Evolutionary conservation across 2,888 invertebrate species (phyloP).

Genomic region (Clanis bilineata): DNA sequence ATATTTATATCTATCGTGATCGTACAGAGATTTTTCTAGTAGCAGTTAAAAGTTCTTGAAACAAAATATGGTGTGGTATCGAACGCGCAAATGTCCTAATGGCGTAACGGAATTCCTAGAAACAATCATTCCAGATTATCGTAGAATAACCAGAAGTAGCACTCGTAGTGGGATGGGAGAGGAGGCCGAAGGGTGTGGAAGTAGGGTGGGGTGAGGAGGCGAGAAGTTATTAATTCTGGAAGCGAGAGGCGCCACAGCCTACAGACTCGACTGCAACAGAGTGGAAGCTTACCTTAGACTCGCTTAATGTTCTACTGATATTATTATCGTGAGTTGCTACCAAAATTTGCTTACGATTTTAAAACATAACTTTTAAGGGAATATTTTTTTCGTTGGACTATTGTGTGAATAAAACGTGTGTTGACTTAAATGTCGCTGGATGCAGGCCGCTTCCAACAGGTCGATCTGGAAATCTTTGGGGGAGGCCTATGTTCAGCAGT

Average conservation of each 20-base stretch:
- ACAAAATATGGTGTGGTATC: background rate
- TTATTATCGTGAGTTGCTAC: constrained; percentile 52
- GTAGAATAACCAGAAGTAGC: constrained; percentile 53
- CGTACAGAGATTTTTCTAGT: background rate
- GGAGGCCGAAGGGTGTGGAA: constrained; percentile 40
- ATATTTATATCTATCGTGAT: too few relatives aligned
- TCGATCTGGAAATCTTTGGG: too few relatives aligned
- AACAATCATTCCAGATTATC: constrained; percentile 1
- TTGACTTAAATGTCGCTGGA: too few relatives aligned
- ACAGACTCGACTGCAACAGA: constrained; percentile 73
- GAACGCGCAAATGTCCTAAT: too few relatives aligned
- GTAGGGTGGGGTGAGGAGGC: constrained; percentile 44
- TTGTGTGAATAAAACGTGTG: too few relatives aligned
- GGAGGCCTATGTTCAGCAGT: too few relatives aligned
- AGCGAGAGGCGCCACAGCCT: constrained; percentile 77
- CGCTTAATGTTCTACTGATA: constrained; percentile 72
- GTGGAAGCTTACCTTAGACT: constrained; percentile 74
- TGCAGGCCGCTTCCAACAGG: too few relatives aligned
- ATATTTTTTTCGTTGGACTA: background rate
- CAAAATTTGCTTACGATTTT: constrained; percentile 16
- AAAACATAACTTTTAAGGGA: background rate
- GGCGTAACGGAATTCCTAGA: background rate
- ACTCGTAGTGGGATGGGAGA: constrained; percentile 37
- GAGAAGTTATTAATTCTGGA: constrained; percentile 81
- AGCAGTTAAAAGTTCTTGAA: background rate